Conservation (phyloP, 1,140 invertebrate species). For the Holotrichia oblita region DNA sequence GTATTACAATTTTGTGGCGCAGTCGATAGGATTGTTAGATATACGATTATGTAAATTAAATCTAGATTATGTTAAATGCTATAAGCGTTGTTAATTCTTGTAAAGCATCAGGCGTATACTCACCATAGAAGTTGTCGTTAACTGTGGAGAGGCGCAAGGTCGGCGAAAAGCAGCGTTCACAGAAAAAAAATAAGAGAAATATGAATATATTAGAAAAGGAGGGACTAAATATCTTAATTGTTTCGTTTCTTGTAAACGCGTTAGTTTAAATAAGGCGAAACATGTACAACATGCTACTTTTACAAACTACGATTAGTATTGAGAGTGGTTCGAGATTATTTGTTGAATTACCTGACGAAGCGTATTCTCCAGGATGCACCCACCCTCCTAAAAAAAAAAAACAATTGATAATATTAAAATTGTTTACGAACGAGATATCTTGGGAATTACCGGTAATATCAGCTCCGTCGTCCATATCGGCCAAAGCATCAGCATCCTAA, state of each 20-base stretch:
- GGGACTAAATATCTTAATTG: not conserved
- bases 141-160: slow-evolving; percentile 69
- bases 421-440: not conserved
- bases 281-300: not conserved
- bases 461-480: slow-evolving; percentile 84
- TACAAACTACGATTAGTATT: too few relatives aligned
- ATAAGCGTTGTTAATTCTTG: not conserved
- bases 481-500: slow-evolving; percentile 81
- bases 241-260: not conserved
- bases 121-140: slow-evolving; percentile 99
- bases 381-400: slow-evolving; percentile 84
- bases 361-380: slow-evolving; percentile 98
- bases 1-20: too few relatives aligned
- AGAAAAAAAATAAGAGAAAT: slow-evolving; percentile 50
- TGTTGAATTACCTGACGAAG: slow-evolving; percentile 96
- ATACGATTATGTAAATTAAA: not conserved
- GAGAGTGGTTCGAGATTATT: too few relatives aligned
- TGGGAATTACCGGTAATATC: slow-evolving; percentile 83
- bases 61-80: too few relatives aligned
- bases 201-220: slow-evolving; percentile 33
- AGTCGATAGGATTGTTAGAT: not conserved
- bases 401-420: slow-evolving; percentile 38
- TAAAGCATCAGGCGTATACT: slow-evolving; percentile 63
- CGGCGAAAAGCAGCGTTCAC: slow-evolving; percentile 44
- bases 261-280: slow-evolving; percentile 10